Evolutionary conservation across 2,113 vertebrate species (phyloP).

Genomic region (Hippocampus guttulatus): DNA sequence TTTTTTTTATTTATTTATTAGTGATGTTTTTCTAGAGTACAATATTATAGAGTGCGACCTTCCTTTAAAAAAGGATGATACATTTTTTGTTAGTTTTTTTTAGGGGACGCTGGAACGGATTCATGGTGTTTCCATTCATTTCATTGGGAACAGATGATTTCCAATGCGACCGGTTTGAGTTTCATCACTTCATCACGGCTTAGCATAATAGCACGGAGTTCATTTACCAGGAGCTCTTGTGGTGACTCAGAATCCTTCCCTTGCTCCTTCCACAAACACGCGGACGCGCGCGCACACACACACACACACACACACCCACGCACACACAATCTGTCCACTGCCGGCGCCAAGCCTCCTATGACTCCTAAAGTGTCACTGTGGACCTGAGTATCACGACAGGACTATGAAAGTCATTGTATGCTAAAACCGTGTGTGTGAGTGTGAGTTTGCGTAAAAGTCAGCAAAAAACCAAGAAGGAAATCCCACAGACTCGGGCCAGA

Average conservation of each 20-base stretch:
- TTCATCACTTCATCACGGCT: too few species aligned
- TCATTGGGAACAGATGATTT: too few species aligned
- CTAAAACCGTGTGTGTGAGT: neutral
- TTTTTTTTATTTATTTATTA: too few species aligned
- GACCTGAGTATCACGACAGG: neutral
- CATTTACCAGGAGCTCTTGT: conserved; percentile 15
- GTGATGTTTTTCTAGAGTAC: too few species aligned
- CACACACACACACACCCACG: neutral
- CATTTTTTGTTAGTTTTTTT: too few species aligned
- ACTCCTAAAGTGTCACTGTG: conserved; percentile 11
- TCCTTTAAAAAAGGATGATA: too few species aligned
- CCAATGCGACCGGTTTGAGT: too few species aligned
- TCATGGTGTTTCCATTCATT: too few species aligned
- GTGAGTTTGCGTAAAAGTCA: too few species aligned
- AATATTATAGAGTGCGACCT: too few species aligned
- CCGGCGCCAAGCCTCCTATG: conserved; percentile 1
- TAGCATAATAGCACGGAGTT: conserved; percentile 5
- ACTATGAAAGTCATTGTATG: neutral
- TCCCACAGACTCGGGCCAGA: neutral
- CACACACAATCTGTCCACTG: conserved; percentile 23
- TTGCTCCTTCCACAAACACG: neutral
- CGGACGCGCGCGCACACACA: neutral
- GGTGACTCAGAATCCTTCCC: conserved; percentile 16
- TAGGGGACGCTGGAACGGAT: too few species aligned
- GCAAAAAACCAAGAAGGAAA: neutral